A percentile compares a stretch with the other conserved stretches of the same genome.
phyloP scores from a whole-genome alignment of 2,888 invertebrate genomes.

The Caenorhabditis wallacei region DNA sequence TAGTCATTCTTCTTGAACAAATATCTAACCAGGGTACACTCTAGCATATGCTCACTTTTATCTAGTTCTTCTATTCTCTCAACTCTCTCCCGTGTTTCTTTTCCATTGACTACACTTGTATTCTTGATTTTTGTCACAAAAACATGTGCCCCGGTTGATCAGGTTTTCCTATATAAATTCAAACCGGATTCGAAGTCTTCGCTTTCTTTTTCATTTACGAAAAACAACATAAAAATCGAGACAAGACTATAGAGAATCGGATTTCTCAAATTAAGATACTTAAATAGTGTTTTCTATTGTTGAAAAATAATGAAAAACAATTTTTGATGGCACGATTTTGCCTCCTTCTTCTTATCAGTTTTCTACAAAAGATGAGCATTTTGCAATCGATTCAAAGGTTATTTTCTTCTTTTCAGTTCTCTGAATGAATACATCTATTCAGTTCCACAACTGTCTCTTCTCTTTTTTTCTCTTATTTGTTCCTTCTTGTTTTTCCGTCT shows the following conservation, averaged over 20 bases:
- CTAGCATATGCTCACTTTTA: constrained; percentile 47
- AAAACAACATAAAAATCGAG: neutral
- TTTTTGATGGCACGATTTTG: too few species aligned
- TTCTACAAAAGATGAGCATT: constrained; percentile 3
- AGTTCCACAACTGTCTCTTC: too few species aligned
- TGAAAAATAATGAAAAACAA: too few species aligned
- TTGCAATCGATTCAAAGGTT: too few species aligned
- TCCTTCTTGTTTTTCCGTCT: neutral
- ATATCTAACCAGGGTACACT: constrained; percentile 52
- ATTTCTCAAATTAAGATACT: neutral
- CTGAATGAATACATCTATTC: too few species aligned
- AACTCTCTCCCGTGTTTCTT: constrained; percentile 5
- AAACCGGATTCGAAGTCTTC: neutral
- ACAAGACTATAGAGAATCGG: neutral
- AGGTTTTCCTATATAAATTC: constrained; percentile 1
- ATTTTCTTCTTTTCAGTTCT: too few species aligned
- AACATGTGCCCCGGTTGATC: neutral
- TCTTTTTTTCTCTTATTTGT: neutral
- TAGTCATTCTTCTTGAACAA: constrained; percentile 48
- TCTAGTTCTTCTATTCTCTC: constrained; percentile 22
- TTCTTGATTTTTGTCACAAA: constrained; percentile 11
- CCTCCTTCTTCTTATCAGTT: neutral
- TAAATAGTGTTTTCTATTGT: too few species aligned
- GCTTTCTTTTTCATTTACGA: neutral
- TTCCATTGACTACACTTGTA: constrained; percentile 18